These are phyloP conservation scores for Girardinichthys multiradiatus DNA, from an alignment of 2,113 vertebrate genomes.

Conservation along the genomic window DNA sequence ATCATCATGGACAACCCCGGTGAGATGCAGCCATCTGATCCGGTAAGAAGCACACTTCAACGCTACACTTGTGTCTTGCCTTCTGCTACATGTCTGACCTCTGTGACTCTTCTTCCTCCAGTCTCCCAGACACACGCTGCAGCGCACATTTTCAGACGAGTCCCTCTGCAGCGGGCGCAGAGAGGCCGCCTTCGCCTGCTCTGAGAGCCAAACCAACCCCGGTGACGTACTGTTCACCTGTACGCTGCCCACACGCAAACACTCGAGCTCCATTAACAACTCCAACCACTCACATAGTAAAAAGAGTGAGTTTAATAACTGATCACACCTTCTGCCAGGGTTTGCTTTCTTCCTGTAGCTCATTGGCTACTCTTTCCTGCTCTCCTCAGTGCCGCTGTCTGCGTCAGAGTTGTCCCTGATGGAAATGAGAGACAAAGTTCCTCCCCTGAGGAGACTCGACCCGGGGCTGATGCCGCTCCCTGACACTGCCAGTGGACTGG, in stretches of 20 bases:
- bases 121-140: slow-evolving; percentile 86
- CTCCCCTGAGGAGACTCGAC: slow-evolving; percentile 82
- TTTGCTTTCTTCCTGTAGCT: slow-evolving; percentile 17
- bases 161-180: slow-evolving; percentile 90
- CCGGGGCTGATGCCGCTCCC: slow-evolving; percentile 91
- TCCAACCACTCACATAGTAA: slow-evolving; percentile 77
- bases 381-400: slow-evolving; percentile 81
- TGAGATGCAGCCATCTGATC: slow-evolving; percentile 80
- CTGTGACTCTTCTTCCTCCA: slow-evolving; percentile 31
- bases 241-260: slow-evolving; percentile 86
- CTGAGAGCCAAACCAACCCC: slow-evolving; percentile 76
- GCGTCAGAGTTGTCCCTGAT: slow-evolving; percentile 87
- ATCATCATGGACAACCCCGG: slow-evolving; percentile 90
- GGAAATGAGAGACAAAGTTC: slow-evolving; percentile 83
- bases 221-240: slow-evolving; percentile 86
- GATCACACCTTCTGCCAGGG: not conserved
- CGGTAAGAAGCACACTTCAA: slow-evolving; percentile 58
- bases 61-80: too few species aligned
- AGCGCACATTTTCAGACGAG: slow-evolving; percentile 91
- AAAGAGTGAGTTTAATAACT: slow-evolving; percentile 78
- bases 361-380: not conserved
- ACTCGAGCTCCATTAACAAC: slow-evolving; percentile 68
- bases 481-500: slow-evolving; percentile 86
- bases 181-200: slow-evolving; percentile 82
- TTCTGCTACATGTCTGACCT: slow-evolving; percentile 15